Base-by-base conservation (phyloP, 2,888 invertebrate species). In the Scelioninae gen. 1 region DNA sequence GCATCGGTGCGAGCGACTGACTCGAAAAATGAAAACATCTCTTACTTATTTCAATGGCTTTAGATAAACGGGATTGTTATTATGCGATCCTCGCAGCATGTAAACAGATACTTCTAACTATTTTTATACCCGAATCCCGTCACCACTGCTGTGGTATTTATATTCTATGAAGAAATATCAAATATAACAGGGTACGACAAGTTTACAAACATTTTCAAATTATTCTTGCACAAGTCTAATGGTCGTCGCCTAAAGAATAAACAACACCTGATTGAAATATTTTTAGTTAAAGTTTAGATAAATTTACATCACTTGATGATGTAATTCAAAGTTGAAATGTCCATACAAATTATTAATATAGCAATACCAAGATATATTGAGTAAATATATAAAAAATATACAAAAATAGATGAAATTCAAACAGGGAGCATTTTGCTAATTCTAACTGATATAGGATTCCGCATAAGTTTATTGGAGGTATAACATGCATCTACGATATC, bases 31-130 rank as follows among this genome's bases (percentile, higher is more conserved):
- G 68, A 68, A 80, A 74, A 74, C 58, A 72, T 69, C 62, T 81
- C 51, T 69, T 66, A 69, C 75, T 81, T 68, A 75, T 81, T 69
- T 74, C 51, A 75, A 63, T 75, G 68, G 47, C 68, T 81, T 69
- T 34, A 62, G 63, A 81, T 69, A 74, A 81, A 75, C 56, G 49
- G 58, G 34, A 66, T 74, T 80, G 75, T 69, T 69, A 75, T 81
- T 75, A 69, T 51, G 53, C 60, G 62, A 81, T 75, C 23, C 60
- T 69, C 13, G 62, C 16, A 40, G 60, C 23, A 71, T 65, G 63
- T 79, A 80, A 80, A 74, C 71, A 71, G 62, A 78, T 63, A 71
- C 56, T 63, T 77, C 34, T 56, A 34, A 29, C 31, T 43, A 29
- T 79, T 65, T 72, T 79, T 72, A 58, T 45, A 38, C 66, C 15